Percentiles rank a stretch among this genome's conserved stretches.
phyloP scores from a whole-genome alignment of 2,797 vertebrate genomes.

The Bovichtus diacanthus region DNA sequence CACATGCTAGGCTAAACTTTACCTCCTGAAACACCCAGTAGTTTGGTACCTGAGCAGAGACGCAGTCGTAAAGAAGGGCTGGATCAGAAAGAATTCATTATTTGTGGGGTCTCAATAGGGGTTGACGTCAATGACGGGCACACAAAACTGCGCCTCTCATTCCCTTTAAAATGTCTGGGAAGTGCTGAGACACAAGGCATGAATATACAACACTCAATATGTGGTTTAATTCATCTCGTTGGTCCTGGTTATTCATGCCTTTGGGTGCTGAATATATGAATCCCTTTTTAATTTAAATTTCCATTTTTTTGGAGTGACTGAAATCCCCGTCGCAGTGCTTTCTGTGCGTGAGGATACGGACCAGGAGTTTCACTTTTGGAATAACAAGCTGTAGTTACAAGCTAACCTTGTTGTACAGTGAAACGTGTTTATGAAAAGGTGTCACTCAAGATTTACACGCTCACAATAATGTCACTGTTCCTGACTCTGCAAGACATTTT shows the following conservation, averaged over 20 bases:
- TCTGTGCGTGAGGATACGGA: conserved; percentile 15
- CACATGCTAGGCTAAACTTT: too few species aligned
- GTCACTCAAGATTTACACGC: conserved; percentile 23
- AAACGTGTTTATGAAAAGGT: neutral
- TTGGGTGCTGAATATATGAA: conserved; percentile 31
- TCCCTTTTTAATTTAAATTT: conserved; percentile 38
- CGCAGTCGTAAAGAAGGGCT: neutral
- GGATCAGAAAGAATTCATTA: neutral
- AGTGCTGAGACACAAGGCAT: neutral
- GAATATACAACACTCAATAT: neutral
- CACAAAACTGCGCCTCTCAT: neutral
- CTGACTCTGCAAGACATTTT: neutral
- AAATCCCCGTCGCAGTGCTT: conserved; percentile 12
- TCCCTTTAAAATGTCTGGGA: neutral
- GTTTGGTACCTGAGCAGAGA: neutral
- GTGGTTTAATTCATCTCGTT: neutral
- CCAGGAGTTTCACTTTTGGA: conserved; percentile 10
- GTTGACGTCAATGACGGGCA: neutral
- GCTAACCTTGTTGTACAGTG: conserved; percentile 13
- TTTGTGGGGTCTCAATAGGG: neutral
- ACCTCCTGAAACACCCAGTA: neutral
- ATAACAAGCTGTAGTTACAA: neutral
- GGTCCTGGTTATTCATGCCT: conserved; percentile 4
- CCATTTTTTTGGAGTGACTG: neutral
- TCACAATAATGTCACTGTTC: neutral